Evolutionary conservation across 1,140 invertebrate species (phyloP), one percentile per base, ranked within the genome.

Genomic region (Vanessa atalanta): DNA sequence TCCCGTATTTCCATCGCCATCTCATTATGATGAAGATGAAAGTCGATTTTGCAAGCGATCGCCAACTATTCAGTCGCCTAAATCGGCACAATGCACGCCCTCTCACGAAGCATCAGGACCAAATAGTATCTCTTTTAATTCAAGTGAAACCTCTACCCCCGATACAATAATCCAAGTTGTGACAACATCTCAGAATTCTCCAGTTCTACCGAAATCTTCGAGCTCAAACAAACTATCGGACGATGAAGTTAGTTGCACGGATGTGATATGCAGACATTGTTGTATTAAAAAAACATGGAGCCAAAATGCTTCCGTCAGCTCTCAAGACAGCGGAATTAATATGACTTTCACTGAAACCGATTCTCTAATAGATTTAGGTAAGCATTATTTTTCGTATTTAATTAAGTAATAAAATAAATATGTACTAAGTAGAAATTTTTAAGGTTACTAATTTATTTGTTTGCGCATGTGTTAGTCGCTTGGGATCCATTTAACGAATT

Each of bases 311-410:
- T 95, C 95, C 57, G 93, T 95, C 50, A 96, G 95, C 79, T 96
- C 96, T 0, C 96, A 96, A 83, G 96, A 96, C 82, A 96, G 96
- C 79, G 96, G 96, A 2, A 96, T 96, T 55, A 96, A 96, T 83
- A 90, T 96, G 81, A 95, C 94, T 12, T 96, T 96, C 87, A 94
- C 95, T 65, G 95, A 96, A 78, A 95, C 94, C n/a, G 95, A 96
- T 61, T 90, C 88, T 63, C 90, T 90, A 82, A 75, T 85, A 69
- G 91, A 93, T 63, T 88, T 89, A 65, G 90, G 91, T 91, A 80
- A 89, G 90, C 47, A 60, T 65, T 31, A 65, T 63, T 57, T 75
- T 43, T 11, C 37, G 37, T 43, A 11, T 11, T 43, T 43, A 43
- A 43, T 43, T 11, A 43, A 20, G 20, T 20, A 20, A 20, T 20